Percentiles rank a stretch among this genome's conserved stretches.
Evolutionary conservation across 2,113 vertebrate species (phyloP).

Genomic region (Suncus etruscus): DNA sequence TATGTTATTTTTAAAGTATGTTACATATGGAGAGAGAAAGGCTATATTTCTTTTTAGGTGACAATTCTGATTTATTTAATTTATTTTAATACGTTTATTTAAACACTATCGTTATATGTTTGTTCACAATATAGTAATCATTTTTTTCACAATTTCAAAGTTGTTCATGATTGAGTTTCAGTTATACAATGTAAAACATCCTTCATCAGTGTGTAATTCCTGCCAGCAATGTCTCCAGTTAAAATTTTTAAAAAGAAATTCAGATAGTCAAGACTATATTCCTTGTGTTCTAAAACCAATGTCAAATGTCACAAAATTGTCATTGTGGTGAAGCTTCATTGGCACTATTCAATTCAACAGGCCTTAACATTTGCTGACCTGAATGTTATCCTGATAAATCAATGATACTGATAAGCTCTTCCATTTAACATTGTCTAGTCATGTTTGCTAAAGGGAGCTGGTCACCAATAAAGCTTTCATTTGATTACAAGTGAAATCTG

Average conservation of each 20-base stretch:
- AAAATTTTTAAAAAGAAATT: no score
- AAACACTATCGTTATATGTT: no score
- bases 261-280: not conserved
- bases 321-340: not conserved
- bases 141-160: no score
- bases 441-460: not conserved
- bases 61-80: no score
- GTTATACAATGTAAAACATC: no score
- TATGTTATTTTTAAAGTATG: not conserved
- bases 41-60: not conserved
- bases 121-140: no score
- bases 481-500: no score
- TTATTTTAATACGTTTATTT: no score
- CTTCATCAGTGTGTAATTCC: no score
- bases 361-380: not conserved
- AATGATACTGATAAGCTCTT: not conserved
- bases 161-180: no score
- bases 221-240: no score
- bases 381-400: not conserved
- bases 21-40: not conserved
- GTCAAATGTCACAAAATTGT: not conserved
- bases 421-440: not conserved
- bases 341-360: slow-evolving; percentile 8
- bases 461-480: not conserved
- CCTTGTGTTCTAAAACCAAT: not conserved